phyloP scores from a whole-genome alignment of 1,140 invertebrate genomes.

The Temnothorax curvispinosus region DNA sequence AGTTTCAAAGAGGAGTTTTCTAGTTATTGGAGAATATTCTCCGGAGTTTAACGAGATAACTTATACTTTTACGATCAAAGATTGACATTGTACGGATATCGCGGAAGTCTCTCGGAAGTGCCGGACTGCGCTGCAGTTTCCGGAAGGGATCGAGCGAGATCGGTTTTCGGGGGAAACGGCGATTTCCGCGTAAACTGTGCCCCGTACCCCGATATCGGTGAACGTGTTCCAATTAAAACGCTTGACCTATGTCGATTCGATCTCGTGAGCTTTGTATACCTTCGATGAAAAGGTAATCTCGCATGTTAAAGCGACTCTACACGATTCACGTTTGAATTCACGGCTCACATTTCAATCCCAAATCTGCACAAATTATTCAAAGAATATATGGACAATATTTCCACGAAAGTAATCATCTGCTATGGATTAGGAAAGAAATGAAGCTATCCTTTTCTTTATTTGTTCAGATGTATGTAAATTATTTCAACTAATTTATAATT shows the following conservation, averaged over 20 bases:
- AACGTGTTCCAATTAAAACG: slow-evolving; percentile 54
- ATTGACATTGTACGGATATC: slow-evolving; percentile 62
- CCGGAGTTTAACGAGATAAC: slow-evolving; percentile 69
- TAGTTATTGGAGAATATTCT: slow-evolving; percentile 67
- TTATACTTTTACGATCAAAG: slow-evolving; percentile 69
- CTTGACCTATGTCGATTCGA: slow-evolving; percentile 3
- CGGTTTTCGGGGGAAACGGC: slow-evolving; percentile 21
- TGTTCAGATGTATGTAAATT: background rate
- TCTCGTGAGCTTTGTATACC: slow-evolving; percentile 5
- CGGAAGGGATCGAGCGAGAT: background rate
- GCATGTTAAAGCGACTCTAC: slow-evolving; percentile 14
- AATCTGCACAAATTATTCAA: background rate
- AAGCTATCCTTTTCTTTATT: background rate
- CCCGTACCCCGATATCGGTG: slow-evolving; percentile 7
- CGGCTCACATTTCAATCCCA: background rate
- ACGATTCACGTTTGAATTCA: background rate
- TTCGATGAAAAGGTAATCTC: slow-evolving; percentile 15
- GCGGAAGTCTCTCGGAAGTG: slow-evolving; percentile 30
- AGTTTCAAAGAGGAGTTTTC: slow-evolving; percentile 65
- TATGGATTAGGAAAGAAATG: background rate
- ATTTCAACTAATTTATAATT: background rate
- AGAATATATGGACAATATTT: background rate
- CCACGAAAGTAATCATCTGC: background rate
- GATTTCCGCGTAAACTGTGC: slow-evolving; percentile 23
- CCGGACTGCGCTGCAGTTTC: slow-evolving; percentile 39